phyloP scores from a whole-genome alignment of 1,140 invertebrate species.

The Drosophila erecta region DNA sequence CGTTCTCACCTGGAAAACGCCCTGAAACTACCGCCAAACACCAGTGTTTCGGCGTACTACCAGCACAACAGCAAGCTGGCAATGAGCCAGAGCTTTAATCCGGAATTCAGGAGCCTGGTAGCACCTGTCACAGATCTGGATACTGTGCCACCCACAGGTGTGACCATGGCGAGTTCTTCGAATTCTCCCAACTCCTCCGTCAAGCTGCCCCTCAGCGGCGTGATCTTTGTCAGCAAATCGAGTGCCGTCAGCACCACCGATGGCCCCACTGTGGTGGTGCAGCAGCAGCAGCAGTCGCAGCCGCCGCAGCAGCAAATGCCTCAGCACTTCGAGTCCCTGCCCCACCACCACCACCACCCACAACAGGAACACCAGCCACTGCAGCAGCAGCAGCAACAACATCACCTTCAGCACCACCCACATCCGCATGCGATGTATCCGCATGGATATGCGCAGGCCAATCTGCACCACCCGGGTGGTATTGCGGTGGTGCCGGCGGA shows the following conservation, averaged over 20 bases:
- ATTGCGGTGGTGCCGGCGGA: slow-evolving; percentile 71
- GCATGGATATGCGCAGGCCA: slow-evolving; percentile 22
- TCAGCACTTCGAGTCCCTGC: slow-evolving; percentile 29
- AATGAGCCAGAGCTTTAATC: slow-evolving; percentile 18
- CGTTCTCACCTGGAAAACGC: slow-evolving; percentile 80
- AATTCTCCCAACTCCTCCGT: neutral
- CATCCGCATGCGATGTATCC: slow-evolving; percentile 29
- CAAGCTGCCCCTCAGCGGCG: slow-evolving; percentile 73
- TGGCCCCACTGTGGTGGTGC: slow-evolving; percentile 7
- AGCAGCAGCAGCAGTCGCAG: slow-evolving; percentile 16
- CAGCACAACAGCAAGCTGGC: slow-evolving; percentile 79
- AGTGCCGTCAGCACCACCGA: slow-evolving; percentile 65
- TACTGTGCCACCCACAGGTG: slow-evolving; percentile 81
- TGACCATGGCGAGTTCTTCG: slow-evolving; percentile 53
- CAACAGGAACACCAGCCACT: slow-evolving; percentile 26
- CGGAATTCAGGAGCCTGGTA: slow-evolving; percentile 56
- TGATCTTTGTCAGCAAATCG: slow-evolving; percentile 78
- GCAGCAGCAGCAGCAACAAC: slow-evolving; percentile 9
- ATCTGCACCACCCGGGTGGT: slow-evolving; percentile 33
- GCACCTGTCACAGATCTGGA: slow-evolving; percentile 81
- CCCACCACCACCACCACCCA: slow-evolving; percentile 20
- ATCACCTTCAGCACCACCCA: slow-evolving; percentile 29
- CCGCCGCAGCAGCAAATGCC: neutral
- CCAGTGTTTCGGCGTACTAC: slow-evolving; percentile 81
- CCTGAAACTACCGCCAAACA: slow-evolving; percentile 76